These are phyloP conservation scores for Caenorhabditis macrosperma DNA, from an alignment of 2,888 invertebrate species.

Conservation along the genomic window DNA sequence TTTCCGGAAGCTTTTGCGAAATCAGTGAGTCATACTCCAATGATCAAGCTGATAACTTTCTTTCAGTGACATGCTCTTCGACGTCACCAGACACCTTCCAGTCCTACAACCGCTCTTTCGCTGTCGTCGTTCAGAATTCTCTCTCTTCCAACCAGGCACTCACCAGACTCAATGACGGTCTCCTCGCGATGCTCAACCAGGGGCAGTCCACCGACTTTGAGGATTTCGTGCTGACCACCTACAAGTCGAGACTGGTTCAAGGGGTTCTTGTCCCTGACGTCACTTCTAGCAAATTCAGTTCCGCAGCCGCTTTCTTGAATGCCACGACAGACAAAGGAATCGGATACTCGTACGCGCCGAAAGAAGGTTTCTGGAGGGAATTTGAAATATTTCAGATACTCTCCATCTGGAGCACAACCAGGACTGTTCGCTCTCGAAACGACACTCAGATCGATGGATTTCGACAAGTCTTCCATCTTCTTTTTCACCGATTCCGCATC, in stretches of 20 bases:
- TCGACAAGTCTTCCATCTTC: slow-evolving; percentile 65
- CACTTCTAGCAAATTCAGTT: slow-evolving; percentile 22
- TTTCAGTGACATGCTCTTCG: slow-evolving; percentile 53
- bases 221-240: slow-evolving; percentile 61
- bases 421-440: slow-evolving; percentile 55
- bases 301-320: slow-evolving; percentile 47
- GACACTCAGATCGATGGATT: slow-evolving; percentile 52
- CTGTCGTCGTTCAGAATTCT: slow-evolving; percentile 59
- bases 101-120: slow-evolving; percentile 56
- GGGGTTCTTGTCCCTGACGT: slow-evolving; percentile 30
- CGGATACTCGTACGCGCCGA: slow-evolving; percentile 22
- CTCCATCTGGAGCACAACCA: slow-evolving; percentile 51
- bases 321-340: slow-evolving; percentile 44
- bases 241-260: slow-evolving; percentile 35
- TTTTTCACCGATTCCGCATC: slow-evolving; percentile 59
- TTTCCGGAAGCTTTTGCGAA: slow-evolving; percentile 62
- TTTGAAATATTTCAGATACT: slow-evolving; percentile 48
- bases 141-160: slow-evolving; percentile 52
- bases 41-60: background rate
- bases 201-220: slow-evolving; percentile 52
- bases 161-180: slow-evolving; percentile 34
- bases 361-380: no score
- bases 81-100: slow-evolving; percentile 51
- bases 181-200: slow-evolving; percentile 43
- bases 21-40: slow-evolving; percentile 24